phyloP scores from a whole-genome alignment of 2,797 vertebrate species.

The Telmatherina bonti region DNA sequence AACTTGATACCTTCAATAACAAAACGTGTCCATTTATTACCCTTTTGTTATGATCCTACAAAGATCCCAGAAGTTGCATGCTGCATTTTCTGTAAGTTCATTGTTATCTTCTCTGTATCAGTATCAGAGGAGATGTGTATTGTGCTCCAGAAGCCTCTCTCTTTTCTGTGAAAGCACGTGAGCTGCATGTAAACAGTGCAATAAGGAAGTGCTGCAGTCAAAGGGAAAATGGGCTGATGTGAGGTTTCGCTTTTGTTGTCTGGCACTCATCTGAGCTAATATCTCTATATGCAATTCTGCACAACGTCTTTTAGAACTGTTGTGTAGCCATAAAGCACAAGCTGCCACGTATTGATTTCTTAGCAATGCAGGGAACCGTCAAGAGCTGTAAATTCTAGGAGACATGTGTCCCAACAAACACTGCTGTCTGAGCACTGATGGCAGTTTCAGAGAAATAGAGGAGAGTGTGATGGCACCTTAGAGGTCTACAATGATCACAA shows the following conservation, averaged over 20 bases:
- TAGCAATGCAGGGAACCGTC: slow-evolving; percentile 52
- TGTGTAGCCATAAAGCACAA: slow-evolving; percentile 66
- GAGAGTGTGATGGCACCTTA: slow-evolving; percentile 60
- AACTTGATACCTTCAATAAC: neutral
- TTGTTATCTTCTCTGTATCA: slow-evolving; percentile 32
- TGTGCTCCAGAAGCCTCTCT: slow-evolving; percentile 35
- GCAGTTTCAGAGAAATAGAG: slow-evolving; percentile 53
- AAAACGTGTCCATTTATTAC: neutral
- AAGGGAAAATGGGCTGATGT: slow-evolving; percentile 72
- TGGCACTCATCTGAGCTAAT: slow-evolving; percentile 52
- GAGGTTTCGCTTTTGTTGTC: slow-evolving; percentile 61
- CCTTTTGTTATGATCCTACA: neutral
- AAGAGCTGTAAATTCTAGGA: slow-evolving; percentile 63
- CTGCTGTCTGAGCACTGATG: slow-evolving; percentile 40
- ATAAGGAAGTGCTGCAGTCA: slow-evolving; percentile 79
- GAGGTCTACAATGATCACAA: slow-evolving; percentile 44
- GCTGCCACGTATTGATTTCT: slow-evolving; percentile 73
- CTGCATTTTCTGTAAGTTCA: neutral
- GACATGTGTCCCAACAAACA: slow-evolving; percentile 60
- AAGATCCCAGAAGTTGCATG: neutral
- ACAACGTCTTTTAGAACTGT: slow-evolving; percentile 49
- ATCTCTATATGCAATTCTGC: slow-evolving; percentile 36
- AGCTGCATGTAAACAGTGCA: slow-evolving; percentile 80
- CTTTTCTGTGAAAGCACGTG: slow-evolving; percentile 79
- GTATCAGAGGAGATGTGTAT: slow-evolving; percentile 44